Percentiles rank a stretch among this genome's conserved stretches.
phyloP scores from a whole-genome alignment of 2,888 invertebrate genomes.

The Euplexia lucipara region DNA sequence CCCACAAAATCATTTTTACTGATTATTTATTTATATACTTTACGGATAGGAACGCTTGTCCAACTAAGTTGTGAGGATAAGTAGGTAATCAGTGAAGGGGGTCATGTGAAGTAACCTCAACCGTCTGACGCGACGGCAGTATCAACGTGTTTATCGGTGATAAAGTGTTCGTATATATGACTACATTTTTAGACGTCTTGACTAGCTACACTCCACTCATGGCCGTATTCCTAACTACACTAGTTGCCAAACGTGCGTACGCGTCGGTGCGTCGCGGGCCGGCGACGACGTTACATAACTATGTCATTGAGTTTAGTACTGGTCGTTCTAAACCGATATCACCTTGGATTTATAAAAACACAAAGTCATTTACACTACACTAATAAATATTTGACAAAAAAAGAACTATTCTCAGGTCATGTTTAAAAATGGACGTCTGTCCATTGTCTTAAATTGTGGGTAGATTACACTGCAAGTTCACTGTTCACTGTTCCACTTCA shows the following conservation, averaged over 20 bases:
- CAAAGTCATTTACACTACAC: slow-evolving; percentile 14
- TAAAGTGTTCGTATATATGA: slow-evolving; percentile 55
- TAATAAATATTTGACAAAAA: not conserved
- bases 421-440: not conserved
- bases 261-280: slow-evolving; percentile 65
- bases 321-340: slow-evolving; percentile 67
- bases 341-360: slow-evolving; percentile 66
- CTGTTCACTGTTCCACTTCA: too few relatives aligned
- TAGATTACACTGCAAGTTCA: too few relatives aligned
- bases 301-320: slow-evolving; percentile 71
- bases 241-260: slow-evolving; percentile 77
- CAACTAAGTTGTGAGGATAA: slow-evolving; percentile 46
- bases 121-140: slow-evolving; percentile 55
- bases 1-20: slow-evolving; percentile 73
- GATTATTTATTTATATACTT: slow-evolving; percentile 40
- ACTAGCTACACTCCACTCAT: slow-evolving; percentile 60
- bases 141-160: slow-evolving; percentile 69
- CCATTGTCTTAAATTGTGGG: not conserved
- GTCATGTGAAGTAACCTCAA: slow-evolving; percentile 62
- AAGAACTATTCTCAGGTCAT: not conserved
- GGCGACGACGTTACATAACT: slow-evolving; percentile 74
- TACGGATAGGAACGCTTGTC: slow-evolving; percentile 31
- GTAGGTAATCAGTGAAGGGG: slow-evolving; percentile 50
- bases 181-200: slow-evolving; percentile 56
- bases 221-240: slow-evolving; percentile 67